phyloP scores from a whole-genome alignment of 2,888 invertebrate species.

The Scrobipalpa costella region DNA sequence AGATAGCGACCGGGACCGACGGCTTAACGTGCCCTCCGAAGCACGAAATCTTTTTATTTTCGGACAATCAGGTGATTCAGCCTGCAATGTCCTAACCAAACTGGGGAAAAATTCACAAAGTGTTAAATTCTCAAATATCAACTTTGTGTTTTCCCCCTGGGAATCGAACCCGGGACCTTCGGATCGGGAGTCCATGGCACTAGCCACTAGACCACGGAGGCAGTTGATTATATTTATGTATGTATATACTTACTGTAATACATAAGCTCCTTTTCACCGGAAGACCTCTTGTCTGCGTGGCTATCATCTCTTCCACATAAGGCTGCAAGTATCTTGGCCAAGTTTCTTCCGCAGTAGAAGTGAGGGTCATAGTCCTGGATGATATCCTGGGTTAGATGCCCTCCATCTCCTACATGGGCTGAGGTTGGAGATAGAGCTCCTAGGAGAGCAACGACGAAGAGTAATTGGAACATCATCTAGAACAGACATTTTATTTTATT shows the following conservation, averaged over 20 bases:
- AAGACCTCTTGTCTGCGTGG: background rate
- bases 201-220: no score
- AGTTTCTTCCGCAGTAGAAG: background rate
- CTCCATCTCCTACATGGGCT: background rate
- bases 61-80: no score
- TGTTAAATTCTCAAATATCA: no score
- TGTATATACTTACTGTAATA: conserved; percentile 10
- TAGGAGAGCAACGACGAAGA: background rate
- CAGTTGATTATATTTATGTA: no score
- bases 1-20: no score
- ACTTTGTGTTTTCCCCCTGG: no score
- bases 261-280: background rate
- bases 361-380: background rate
- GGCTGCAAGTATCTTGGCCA: background rate
- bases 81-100: no score
- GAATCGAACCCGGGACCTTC: no score
- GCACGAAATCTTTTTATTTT: no score
- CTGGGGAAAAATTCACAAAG: no score
- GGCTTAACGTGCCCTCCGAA: no score
- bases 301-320: background rate
- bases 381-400: background rate
- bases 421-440: background rate
- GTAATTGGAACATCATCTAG: background rate
- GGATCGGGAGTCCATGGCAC: no score
- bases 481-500: background rate